Evolutionary conservation across 2,797 vertebrate genomes (phyloP).

Genomic region (Tenualosa thibaudeaui): DNA sequence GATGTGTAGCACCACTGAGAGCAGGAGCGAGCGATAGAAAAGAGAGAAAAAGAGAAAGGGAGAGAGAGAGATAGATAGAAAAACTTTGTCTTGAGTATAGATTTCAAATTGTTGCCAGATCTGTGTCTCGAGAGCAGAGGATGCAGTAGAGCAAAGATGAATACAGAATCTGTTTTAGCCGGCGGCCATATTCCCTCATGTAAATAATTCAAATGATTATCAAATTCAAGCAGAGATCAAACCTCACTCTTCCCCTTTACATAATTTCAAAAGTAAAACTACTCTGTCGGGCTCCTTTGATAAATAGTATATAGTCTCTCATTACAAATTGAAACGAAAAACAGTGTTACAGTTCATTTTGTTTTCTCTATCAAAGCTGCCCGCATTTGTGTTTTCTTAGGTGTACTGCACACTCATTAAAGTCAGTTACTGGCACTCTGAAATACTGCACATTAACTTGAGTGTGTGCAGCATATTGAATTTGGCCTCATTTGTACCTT

Average conservation of each 20-base stretch:
- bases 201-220: conserved; percentile 55
- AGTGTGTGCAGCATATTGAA: neutral
- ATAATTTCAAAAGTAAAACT: conserved; percentile 48
- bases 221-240: conserved; percentile 54
- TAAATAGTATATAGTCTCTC: conserved; percentile 42
- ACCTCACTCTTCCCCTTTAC: conserved; percentile 45
- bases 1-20: conserved; percentile 3
- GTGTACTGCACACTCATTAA: neutral
- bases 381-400: conserved; percentile 16
- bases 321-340: conserved; percentile 38
- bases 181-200: conserved; percentile 43
- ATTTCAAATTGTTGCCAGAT: conserved; percentile 38
- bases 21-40: neutral
- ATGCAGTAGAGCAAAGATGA: conserved; percentile 37
- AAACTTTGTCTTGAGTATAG: conserved; percentile 21
- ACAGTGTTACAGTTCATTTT: conserved; percentile 30
- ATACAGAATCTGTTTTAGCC: conserved; percentile 43
- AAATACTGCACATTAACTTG: neutral
- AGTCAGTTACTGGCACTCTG: neutral
- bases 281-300: conserved; percentile 44
- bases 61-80: neutral
- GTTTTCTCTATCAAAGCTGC: conserved; percentile 22
- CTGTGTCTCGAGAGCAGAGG: conserved; percentile 36
- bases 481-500: conserved; percentile 16
- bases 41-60: neutral